A percentile compares a stretch with the other conserved stretches of the same genome.
These are phyloP conservation scores for Brachionus plicatilis DNA, from an alignment of 1,140 invertebrate species.

Conservation along the genomic window DNA sequence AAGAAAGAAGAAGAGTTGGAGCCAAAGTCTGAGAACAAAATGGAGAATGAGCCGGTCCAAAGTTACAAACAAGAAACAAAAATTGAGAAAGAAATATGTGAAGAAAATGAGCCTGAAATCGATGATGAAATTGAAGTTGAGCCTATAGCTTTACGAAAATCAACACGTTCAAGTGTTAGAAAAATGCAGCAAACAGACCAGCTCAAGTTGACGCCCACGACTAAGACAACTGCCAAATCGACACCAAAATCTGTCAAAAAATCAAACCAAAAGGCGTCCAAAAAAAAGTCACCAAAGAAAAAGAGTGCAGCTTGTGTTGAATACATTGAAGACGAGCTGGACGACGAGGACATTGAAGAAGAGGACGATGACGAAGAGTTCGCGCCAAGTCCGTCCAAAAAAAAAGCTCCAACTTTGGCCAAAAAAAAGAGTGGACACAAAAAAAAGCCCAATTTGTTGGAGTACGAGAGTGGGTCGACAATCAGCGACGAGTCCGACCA, in stretches of 20 bases:
- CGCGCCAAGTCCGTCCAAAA: neutral
- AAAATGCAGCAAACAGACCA: neutral
- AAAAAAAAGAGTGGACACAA: neutral
- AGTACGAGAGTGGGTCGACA: slow-evolving; percentile 2
- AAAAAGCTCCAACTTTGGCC: neutral
- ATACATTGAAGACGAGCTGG: neutral
- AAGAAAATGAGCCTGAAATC: neutral
- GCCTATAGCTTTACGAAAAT: slow-evolving; percentile 12
- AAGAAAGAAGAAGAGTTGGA: neutral
- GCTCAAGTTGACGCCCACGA: neutral
- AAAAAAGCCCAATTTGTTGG: neutral
- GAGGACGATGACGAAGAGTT: slow-evolving; percentile 5
- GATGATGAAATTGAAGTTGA: neutral
- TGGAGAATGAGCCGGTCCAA: neutral
- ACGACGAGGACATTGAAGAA: neutral
- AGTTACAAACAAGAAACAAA: neutral
- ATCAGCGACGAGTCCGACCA: slow-evolving; percentile 10
- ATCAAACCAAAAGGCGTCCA: neutral
- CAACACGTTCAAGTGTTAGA: neutral
- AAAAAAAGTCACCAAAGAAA: neutral
- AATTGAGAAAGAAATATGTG: neutral
- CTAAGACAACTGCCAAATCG: neutral
- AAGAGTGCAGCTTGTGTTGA: neutral
- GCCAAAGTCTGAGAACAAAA: neutral
- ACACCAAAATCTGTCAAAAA: neutral